Evolutionary conservation across 2,113 vertebrate genomes (phyloP).

Genomic region (Elgaria multicarinata): DNA sequence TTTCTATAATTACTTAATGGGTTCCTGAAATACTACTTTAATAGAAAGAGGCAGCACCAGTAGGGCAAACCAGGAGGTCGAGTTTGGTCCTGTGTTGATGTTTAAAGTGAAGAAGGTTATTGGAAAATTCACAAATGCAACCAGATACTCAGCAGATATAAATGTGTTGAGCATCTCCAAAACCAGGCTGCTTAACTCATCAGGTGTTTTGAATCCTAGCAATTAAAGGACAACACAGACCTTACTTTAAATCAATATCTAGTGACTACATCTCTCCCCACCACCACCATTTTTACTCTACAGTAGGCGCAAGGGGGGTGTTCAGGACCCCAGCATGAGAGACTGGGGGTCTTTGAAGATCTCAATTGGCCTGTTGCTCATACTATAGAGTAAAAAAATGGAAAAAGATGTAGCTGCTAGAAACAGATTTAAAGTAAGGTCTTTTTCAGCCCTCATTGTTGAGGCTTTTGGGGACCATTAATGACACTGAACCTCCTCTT

Average conservation of each 20-base stretch:
- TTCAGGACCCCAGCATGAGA: too few species aligned
- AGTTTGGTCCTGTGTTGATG: not conserved
- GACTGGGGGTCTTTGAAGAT: too few species aligned
- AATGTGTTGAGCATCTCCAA: not conserved
- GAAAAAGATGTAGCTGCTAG: too few species aligned
- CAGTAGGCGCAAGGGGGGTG: too few species aligned
- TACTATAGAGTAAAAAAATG: too few species aligned
- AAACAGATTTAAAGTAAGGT: too few species aligned
- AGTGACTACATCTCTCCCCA: too few species aligned
- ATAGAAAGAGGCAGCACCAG: conserved; percentile 34
- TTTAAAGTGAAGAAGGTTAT: rapidly evolving
- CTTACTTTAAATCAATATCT: too few species aligned
- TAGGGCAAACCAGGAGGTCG: not conserved
- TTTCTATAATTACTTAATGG: conserved; percentile 56
- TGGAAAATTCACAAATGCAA: conserved; percentile 16
- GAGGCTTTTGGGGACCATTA: not conserved
- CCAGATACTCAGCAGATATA: conserved; percentile 10
- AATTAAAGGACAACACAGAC: not conserved
- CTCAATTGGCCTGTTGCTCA: too few species aligned
- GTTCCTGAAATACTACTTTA: conserved; percentile 57
- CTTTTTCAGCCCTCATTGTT: too few species aligned
- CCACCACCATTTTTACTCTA: too few species aligned
- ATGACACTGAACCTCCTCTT: not conserved
- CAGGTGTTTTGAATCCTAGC: not conserved
- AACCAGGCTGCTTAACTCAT: not conserved